Conservation (phyloP, 2,113 vertebrate species). For the Muscicapa adusta region DNA sequence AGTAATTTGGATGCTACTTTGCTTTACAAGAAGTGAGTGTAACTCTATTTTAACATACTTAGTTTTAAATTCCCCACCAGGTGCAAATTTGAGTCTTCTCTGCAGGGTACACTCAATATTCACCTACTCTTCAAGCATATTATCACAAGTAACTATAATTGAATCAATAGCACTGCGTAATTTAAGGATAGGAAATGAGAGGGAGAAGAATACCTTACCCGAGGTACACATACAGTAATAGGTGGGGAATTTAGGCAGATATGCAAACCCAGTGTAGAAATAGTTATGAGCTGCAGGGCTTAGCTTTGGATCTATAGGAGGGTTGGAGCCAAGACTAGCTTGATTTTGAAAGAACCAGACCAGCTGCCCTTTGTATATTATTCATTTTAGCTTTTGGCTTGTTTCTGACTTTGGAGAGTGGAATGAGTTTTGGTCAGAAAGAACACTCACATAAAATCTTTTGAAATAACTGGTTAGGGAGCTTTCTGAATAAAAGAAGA, state of each 20-base stretch:
- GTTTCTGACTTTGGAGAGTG: background rate
- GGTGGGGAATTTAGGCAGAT: background rate
- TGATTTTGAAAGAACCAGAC: background rate
- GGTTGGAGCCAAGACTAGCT: background rate
- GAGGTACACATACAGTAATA: background rate
- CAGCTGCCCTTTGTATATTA: constrained; percentile 22
- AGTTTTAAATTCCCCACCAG: background rate
- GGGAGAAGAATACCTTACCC: background rate
- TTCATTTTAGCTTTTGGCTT: constrained; percentile 21
- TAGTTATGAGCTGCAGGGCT: background rate
- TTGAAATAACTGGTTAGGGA: constrained; percentile 2
- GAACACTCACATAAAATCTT: background rate
- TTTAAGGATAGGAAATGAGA: background rate
- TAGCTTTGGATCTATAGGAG: background rate
- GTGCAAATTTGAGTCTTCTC: background rate
- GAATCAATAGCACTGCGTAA: background rate
- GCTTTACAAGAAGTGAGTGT: background rate
- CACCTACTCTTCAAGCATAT: background rate
- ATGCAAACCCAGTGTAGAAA: background rate
- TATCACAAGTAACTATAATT: background rate
- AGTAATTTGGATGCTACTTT: background rate
- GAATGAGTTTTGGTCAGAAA: background rate
- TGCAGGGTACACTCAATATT: background rate
- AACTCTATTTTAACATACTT: background rate
- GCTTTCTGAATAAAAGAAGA: constrained; percentile 27